phyloP scores from a whole-genome alignment of 2,113 vertebrate genomes.

The Hippocampus zosterae region DNA sequence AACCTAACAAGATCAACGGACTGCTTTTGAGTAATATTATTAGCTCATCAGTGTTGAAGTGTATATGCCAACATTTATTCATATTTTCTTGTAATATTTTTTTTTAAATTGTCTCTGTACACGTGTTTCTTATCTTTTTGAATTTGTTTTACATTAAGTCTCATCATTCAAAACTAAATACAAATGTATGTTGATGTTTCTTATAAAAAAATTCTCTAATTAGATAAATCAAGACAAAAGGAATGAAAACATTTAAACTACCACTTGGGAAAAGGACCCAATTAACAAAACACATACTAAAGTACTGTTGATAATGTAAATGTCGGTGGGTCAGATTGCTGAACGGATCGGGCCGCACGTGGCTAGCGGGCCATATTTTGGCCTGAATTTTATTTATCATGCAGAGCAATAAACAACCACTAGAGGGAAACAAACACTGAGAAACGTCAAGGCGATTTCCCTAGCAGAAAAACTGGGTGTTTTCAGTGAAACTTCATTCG shows the following conservation, averaged over 20 bases:
- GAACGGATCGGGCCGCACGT: no score
- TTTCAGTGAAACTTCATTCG: conserved; percentile 14
- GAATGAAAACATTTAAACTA: no score
- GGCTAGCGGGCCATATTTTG: background rate
- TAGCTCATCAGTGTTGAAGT: background rate
- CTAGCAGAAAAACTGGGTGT: background rate
- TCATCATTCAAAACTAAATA: no score
- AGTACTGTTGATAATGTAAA: no score
- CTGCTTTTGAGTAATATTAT: background rate
- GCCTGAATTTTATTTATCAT: background rate
- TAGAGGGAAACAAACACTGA: conserved; percentile 28
- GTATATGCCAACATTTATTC: background rate
- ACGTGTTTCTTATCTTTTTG: background rate
- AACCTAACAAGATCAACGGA: background rate
- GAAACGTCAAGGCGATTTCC: background rate
- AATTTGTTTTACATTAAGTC: background rate
- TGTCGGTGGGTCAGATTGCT: no score
- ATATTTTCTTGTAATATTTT: background rate
- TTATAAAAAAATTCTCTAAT: no score
- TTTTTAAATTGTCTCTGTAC: background rate
- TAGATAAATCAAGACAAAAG: no score
- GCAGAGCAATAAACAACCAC: conserved; percentile 16
- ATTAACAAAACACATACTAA: no score
- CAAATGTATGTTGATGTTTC: no score
- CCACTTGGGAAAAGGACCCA: no score